Evolutionary conservation across 37 sponge, comb jelly and placozoan species (phyloP).

Genomic region (Beroe ovata): DNA sequence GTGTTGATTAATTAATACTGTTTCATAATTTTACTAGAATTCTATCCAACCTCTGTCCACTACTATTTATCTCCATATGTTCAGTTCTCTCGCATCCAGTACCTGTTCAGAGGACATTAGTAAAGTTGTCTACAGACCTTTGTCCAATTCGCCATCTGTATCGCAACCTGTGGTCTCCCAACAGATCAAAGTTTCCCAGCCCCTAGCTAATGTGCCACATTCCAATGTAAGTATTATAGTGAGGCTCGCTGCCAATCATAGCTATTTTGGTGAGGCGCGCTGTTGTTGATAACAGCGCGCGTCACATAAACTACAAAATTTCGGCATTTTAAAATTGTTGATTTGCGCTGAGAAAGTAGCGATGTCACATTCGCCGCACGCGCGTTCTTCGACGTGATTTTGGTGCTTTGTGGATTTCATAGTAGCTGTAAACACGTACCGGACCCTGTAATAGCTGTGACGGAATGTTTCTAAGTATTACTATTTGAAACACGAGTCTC

Average conservation of each 20-base stretch:
- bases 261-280: no score
- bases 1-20: not conserved
- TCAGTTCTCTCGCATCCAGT: not conserved
- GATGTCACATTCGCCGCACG: not conserved
- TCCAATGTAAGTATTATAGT: not conserved
- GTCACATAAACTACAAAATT: conserved; percentile 14
- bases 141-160: not conserved
- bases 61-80: no score
- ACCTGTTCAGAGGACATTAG: not conserved
- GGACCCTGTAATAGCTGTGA: no score
- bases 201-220: not conserved
- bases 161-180: not conserved
- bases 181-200: not conserved
- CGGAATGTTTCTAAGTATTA: no score
- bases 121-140: not conserved
- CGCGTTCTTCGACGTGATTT: not conserved
- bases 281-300: not conserved
- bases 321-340: conserved; percentile 1
- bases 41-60: no score
- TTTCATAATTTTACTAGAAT: no score
- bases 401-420: not conserved
- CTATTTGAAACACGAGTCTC: no score
- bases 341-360: not conserved
- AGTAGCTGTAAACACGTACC: not conserved
- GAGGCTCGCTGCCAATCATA: no score